Conservation (phyloP, 2,797 vertebrate species). For the Pogonophryne albipinna region DNA sequence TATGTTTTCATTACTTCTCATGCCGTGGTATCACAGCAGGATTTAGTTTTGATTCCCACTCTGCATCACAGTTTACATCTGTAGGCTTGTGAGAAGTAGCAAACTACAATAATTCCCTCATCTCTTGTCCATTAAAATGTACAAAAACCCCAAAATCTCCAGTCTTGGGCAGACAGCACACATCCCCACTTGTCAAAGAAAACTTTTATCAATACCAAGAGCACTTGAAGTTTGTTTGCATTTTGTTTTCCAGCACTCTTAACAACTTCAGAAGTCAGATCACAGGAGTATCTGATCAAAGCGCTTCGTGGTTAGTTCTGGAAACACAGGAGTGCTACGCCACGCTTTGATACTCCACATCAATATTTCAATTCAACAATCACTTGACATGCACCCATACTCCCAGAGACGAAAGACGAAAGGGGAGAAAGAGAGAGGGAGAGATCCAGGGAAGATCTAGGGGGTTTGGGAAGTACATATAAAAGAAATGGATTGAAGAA, state of each 20-base stretch:
- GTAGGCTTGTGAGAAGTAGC: slow-evolving; percentile 44
- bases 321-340: slow-evolving; percentile 89
- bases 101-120: slow-evolving; percentile 73
- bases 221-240: slow-evolving; percentile 92
- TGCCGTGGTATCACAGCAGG: slow-evolving; percentile 29
- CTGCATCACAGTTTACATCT: slow-evolving; percentile 41
- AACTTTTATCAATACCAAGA: slow-evolving; percentile 89
- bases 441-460: slow-evolving; percentile 48
- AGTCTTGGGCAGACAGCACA: slow-evolving; percentile 76
- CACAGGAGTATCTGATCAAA: slow-evolving; percentile 91
- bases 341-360: slow-evolving; percentile 91
- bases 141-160: slow-evolving; percentile 72
- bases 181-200: slow-evolving; percentile 86
- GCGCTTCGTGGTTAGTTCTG: slow-evolving; percentile 88
- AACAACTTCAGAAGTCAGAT: slow-evolving; percentile 92
- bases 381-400: slow-evolving; percentile 89
- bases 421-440: slow-evolving; percentile 63
- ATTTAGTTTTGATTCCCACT: slow-evolving; percentile 45
- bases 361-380: slow-evolving; percentile 92
- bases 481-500: slow-evolving; percentile 65
- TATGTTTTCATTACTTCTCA: slow-evolving; percentile 11
- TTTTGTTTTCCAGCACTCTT: slow-evolving; percentile 91
- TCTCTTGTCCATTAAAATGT: slow-evolving; percentile 81
- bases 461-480: slow-evolving; percentile 58
- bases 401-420: slow-evolving; percentile 86